phyloP scores from a whole-genome alignment of 2,113 vertebrate species.

The Mola mola region DNA sequence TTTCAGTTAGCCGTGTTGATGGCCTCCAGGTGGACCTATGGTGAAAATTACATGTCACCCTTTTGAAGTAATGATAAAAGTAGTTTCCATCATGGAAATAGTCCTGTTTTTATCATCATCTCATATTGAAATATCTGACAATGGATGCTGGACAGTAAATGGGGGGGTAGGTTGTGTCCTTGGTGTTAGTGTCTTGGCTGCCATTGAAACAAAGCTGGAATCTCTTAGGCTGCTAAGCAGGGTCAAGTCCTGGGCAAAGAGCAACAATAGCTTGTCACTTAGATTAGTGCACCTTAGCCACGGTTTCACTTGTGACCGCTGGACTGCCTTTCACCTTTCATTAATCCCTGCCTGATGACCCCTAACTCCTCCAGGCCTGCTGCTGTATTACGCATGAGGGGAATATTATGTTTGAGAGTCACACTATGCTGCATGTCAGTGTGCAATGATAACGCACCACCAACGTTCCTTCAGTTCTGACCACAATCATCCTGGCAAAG shows the following conservation, averaged over 20 bases:
- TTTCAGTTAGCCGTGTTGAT: too few relatives aligned
- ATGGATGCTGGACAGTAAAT: neutral
- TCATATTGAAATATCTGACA: too few relatives aligned
- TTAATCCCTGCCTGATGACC: slow-evolving; percentile 39
- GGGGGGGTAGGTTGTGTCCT: neutral
- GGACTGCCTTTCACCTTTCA: slow-evolving; percentile 23
- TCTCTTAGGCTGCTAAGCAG: slow-evolving; percentile 42
- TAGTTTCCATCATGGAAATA: too few relatives aligned
- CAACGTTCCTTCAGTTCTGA: slow-evolving; percentile 9
- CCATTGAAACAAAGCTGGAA: slow-evolving; percentile 36
- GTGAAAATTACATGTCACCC: too few relatives aligned
- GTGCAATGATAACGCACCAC: slow-evolving; percentile 27
- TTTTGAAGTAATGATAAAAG: too few relatives aligned
- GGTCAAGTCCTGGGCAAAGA: slow-evolving; percentile 42
- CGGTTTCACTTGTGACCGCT: slow-evolving; percentile 47
- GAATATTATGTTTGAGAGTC: slow-evolving; percentile 39
- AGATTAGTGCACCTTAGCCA: slow-evolving; percentile 34
- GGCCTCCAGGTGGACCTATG: too few relatives aligned
- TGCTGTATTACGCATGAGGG: slow-evolving; percentile 7
- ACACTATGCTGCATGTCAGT: slow-evolving; percentile 36
- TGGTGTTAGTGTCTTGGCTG: neutral
- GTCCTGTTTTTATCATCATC: too few relatives aligned
- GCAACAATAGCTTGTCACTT: slow-evolving; percentile 46
- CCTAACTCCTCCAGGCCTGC: slow-evolving; percentile 21
- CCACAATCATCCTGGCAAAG: slow-evolving; percentile 33